Evolutionary conservation across 2,888 invertebrate genomes (phyloP), one percentile per base, ranked within the genome.

Genomic region (Drepana falcataria): DNA sequence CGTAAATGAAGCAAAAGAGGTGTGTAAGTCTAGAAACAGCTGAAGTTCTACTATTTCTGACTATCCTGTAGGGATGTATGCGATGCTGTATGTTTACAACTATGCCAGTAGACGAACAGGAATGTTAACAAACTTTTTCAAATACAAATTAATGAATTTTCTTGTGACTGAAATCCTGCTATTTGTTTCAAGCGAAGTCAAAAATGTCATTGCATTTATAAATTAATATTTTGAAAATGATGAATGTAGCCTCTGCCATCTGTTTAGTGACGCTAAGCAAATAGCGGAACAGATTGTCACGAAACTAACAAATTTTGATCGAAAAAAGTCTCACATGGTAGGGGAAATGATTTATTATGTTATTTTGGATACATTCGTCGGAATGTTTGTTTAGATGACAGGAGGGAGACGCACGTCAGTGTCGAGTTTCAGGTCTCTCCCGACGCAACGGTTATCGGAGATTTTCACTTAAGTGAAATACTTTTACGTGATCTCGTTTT

Each of bases 221-320:
- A 85, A 81, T 79, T 71, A 77, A 80, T 83, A 81, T 75, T 81
- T 73, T 65, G 69, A 73, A 79, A 73, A 85, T 89, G 90, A 90
- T 87, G 77, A 77, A 89, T 86, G 83, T 65, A 58, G 66, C 57
- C 61, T 58, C 60, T 63, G 58, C 78, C 90, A 90, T 89, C 82
- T 91, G 91, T 87, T 87, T 84, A 72, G 78, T 60, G 77, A 85
- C 81, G 73, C 78, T 82, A 83, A 87, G 89, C 87, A 88, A 91
- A 91, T 88, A 91, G 85, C 91, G 90, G 88, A 91, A 91, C 91
- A 87, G 89, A 87, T 86, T 85, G 90, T 87, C 85, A 87, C 78
- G 81, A 85, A 85, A 87, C 81, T 87, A 83, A 90, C 88, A 85
- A 86, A 90, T 89, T 87, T 83, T 70, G 69, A 60, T 66, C 69